Evolutionary conservation across 2,888 invertebrate genomes (phyloP).

Genomic region (Gasteruption jaculator): DNA sequence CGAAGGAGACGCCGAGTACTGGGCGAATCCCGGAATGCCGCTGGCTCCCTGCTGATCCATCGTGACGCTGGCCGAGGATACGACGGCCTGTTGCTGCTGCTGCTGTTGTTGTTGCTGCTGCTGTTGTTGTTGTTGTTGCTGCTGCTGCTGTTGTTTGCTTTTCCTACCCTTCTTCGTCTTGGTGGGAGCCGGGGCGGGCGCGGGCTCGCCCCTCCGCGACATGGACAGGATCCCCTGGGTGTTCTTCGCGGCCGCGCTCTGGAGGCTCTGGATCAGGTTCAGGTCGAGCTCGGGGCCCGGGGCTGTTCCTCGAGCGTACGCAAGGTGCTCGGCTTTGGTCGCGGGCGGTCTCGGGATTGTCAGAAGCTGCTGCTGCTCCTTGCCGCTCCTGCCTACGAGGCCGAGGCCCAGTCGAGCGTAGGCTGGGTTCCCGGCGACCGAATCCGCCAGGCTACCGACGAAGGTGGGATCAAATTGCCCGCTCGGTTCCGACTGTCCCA

Average conservation of each 20-base stretch:
- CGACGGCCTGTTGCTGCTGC: constrained; percentile 25
- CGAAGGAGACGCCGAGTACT: constrained; percentile 33
- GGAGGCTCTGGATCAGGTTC: constrained; percentile 43
- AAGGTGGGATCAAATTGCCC: constrained; percentile 43
- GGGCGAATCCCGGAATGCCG: constrained; percentile 38
- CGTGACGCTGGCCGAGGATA: constrained; percentile 21
- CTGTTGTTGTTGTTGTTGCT: constrained; percentile 43
- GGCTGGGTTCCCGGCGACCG: constrained; percentile 39
- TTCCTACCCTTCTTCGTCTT: constrained; percentile 34
- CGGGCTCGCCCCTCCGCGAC: constrained; percentile 44
- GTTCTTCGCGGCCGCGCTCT: constrained; percentile 38
- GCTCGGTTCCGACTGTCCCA: constrained; percentile 35
- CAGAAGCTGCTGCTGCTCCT: constrained; percentile 44
- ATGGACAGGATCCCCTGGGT: constrained; percentile 38
- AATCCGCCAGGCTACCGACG: constrained; percentile 39
- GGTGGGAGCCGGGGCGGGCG: constrained; percentile 24
- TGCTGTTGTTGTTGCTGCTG: constrained; percentile 32
- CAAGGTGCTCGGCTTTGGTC: constrained; percentile 45
- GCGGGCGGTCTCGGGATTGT: constrained; percentile 44
- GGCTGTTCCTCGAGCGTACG: constrained; percentile 34
- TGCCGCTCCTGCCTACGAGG: constrained; percentile 37
- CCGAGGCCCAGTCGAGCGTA: constrained; percentile 44
- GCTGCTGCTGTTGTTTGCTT: constrained; percentile 30
- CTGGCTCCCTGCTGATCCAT: constrained; percentile 28
- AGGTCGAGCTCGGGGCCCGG: constrained; percentile 39